Evolutionary conservation across 2,888 invertebrate genomes (phyloP), one percentile per base, ranked within the genome.

Genomic region (Heteromyza rotundicornis): DNA sequence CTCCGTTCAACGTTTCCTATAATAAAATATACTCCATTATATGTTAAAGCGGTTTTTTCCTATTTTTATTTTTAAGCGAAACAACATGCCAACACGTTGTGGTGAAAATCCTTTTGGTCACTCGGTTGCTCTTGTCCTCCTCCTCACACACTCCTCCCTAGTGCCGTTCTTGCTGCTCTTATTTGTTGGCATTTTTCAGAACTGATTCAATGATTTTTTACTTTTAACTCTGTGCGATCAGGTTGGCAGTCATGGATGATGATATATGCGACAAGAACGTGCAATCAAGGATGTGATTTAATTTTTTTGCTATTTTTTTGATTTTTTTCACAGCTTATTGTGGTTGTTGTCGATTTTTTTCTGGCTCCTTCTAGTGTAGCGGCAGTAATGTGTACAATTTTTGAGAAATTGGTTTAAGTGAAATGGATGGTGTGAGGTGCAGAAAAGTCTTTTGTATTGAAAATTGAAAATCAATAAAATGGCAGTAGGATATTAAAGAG

Each of bases 151-250:
- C n/a, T n/a, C n/a, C 14, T 3, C 40, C 16, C n/a, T n/a, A 40
- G 40, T 14, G 7, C 10, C 40, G 53, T 35, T 27, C 27, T 27
- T 7, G 27, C 12, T 52, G 52, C 23, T 8, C 24, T 62, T 59
- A 59, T 65, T n/a, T 57, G 62, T 61, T 63, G 40, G 59, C 16
- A 32, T 10, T 24, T 35, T 53, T 32, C 19, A 63, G 74, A 72
- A 73, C 72, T 75, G 74, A 77, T 77, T 69, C 75, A 74, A 77
- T 74, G 75, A 77, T 74, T 75, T 74, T 75, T 76, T 69, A 73
- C 70, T 72, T 75, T 70, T 68, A 76, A 69, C 56, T 44, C 60
- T 27, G 27, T 27, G 10, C 27, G 27, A 27, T 5, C 27, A 27
- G 7, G 27, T 7, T 27, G 27, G 5, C 10, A 10, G 27, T 7